Evolutionary conservation across 1,140 invertebrate genomes (phyloP).

Genomic region (Nephotettix cincticeps): DNA sequence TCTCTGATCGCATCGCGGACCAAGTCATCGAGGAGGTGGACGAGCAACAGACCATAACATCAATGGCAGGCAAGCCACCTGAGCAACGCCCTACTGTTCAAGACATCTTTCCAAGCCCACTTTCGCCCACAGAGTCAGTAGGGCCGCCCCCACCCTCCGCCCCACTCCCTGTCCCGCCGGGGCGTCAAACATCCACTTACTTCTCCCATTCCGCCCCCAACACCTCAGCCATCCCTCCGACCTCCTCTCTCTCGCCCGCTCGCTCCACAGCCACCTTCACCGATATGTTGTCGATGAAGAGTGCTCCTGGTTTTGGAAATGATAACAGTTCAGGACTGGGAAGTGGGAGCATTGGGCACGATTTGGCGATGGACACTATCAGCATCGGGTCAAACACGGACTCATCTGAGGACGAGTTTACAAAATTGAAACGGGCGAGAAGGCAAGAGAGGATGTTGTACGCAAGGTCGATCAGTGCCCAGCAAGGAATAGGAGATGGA

Average conservation of each 20-base stretch:
- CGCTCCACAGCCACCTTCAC: conserved; percentile 30
- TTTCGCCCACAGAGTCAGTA: background rate
- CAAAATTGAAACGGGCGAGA: conserved; percentile 35
- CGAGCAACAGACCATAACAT: conserved; percentile 75
- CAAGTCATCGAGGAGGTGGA: conserved; percentile 81
- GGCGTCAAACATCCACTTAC: conserved; percentile 18
- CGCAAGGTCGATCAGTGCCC: conserved; percentile 34
- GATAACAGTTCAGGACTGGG: conserved; percentile 33
- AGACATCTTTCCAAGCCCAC: conserved; percentile 47
- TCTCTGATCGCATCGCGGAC: conserved; percentile 58
- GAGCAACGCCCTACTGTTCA: conserved; percentile 52
- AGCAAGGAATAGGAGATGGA: background rate
- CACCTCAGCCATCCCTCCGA: conserved; percentile 28
- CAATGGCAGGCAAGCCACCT: conserved; percentile 53
- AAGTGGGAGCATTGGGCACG: conserved; percentile 29
- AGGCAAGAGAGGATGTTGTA: conserved; percentile 34
- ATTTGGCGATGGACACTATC: conserved; percentile 19
- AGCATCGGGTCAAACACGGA: conserved; percentile 31
- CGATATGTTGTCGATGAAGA: conserved; percentile 32
- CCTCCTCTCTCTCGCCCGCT: conserved; percentile 31
- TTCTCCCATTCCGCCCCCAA: conserved; percentile 22
- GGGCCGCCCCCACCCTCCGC: conserved; percentile 23
- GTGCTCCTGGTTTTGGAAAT: conserved; percentile 29
- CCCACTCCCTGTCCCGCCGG: conserved; percentile 8
- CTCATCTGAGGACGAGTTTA: conserved; percentile 38